A percentile compares a stretch with the other conserved stretches of the same genome.
Evolutionary conservation across 2,113 vertebrate genomes (phyloP).

Genomic region (Axis porcinus): DNA sequence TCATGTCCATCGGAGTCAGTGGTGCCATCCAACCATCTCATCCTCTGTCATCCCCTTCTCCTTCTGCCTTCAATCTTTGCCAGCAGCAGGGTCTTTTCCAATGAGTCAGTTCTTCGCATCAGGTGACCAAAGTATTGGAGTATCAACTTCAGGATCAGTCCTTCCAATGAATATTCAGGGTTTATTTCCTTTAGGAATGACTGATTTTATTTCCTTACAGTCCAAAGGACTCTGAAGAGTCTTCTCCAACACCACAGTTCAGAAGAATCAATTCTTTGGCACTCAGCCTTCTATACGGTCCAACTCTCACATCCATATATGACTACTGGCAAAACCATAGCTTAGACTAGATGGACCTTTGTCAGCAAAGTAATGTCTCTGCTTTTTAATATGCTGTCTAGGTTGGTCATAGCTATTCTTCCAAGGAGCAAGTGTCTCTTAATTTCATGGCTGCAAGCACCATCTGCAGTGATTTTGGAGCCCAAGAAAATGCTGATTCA

Average conservation of each 20-base stretch:
- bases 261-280: background rate
- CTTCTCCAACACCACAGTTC: background rate
- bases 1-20: fast-evolving
- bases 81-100: background rate
- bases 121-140: background rate
- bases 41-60: background rate
- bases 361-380: background rate
- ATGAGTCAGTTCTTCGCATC: background rate
- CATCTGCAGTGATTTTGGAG: background rate
- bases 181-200: background rate
- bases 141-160: background rate
- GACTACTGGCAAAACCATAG: background rate
- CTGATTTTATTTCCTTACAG: background rate
- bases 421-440: background rate
- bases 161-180: background rate
- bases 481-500: background rate
- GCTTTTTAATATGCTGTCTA: background rate
- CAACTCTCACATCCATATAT: background rate
- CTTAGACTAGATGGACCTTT: background rate
- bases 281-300: background rate
- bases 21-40: background rate
- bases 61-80: background rate
- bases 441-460: background rate
- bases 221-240: background rate
- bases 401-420: background rate